Conservation (phyloP, 2,113 vertebrate genomes). For the Psophia crepitans region DNA sequence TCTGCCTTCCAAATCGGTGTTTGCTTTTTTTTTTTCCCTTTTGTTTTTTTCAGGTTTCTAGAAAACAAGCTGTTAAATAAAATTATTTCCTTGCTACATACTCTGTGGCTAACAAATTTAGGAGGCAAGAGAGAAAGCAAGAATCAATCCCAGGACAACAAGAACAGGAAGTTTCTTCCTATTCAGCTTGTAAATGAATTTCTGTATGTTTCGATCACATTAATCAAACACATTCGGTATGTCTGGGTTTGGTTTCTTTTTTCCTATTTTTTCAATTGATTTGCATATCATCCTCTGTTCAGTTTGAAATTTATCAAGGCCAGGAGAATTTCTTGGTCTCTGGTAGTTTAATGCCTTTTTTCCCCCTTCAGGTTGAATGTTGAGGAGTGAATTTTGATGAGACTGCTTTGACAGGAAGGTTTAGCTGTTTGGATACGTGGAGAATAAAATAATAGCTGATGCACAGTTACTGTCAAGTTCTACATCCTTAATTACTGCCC, state of each 20-base stretch:
- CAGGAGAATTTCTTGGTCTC: neutral
- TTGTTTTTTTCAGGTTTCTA: conserved; percentile 74
- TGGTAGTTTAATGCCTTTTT: neutral
- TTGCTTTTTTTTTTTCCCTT: neutral
- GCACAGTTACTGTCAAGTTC: neutral
- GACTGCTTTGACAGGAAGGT: neutral
- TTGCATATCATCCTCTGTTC: neutral
- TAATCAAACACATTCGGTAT: conserved; percentile 82
- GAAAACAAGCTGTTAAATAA: conserved; percentile 75
- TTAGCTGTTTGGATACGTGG: neutral
- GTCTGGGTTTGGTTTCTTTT: neutral
- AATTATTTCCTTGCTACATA: conserved; percentile 81
- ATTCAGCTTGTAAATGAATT: conserved; percentile 86
- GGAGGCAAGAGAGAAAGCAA: conserved; percentile 71
- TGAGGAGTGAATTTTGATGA: neutral
- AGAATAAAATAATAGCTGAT: neutral
- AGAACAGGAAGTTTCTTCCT: conserved; percentile 80
- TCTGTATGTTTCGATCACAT: conserved; percentile 70
- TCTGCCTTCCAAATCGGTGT: neutral
- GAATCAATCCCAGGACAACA: conserved; percentile 7
- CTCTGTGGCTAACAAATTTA: conserved; percentile 86
- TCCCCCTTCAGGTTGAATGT: neutral
- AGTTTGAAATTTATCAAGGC: neutral
- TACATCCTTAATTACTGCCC: neutral
- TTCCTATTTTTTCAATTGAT: neutral